These are phyloP conservation scores for Ptychochromis oligacanthus DNA, from an alignment of 2,113 vertebrate genomes.

Conservation along the genomic window DNA sequence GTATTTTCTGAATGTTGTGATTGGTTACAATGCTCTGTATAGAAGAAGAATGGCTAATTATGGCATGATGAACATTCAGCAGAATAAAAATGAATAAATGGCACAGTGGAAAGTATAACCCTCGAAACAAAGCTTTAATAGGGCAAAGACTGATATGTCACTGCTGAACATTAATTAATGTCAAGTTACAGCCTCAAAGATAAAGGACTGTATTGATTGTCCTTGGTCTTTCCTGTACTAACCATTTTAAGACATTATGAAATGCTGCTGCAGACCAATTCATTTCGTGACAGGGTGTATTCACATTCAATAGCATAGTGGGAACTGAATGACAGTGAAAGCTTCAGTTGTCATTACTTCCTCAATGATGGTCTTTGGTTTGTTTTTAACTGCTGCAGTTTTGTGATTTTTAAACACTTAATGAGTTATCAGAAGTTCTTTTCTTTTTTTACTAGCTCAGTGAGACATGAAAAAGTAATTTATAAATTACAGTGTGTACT, in stretches of 20 bases:
- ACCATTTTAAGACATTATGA: constrained; percentile 34
- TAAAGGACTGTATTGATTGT: constrained; percentile 39
- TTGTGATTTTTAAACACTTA: constrained; percentile 47
- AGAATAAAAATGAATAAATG: constrained; percentile 49
- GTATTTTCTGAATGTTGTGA: constrained; percentile 24
- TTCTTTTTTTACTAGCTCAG: constrained; percentile 60
- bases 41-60: constrained; percentile 54
- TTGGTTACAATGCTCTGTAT: constrained; percentile 29
- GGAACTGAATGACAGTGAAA: constrained; percentile 12
- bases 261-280: constrained; percentile 17
- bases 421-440: background rate
- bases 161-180: constrained; percentile 60
- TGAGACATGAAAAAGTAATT: constrained; percentile 61
- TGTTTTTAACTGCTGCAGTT: constrained; percentile 26
- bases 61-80: constrained; percentile 22
- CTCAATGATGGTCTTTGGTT: constrained; percentile 23
- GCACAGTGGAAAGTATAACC: constrained; percentile 32
- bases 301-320: constrained; percentile 14
- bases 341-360: background rate
- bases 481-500: background rate
- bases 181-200: constrained; percentile 34
- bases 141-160: constrained; percentile 50
- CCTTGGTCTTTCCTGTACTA: constrained; percentile 18
- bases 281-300: constrained; percentile 46
- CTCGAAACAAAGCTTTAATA: constrained; percentile 53